Percentiles rank a stretch among this genome's conserved stretches.
These are phyloP conservation scores for Lysiphlebus fabarum DNA, from an alignment of 1,140 invertebrate genomes.

Conservation along the genomic window DNA sequence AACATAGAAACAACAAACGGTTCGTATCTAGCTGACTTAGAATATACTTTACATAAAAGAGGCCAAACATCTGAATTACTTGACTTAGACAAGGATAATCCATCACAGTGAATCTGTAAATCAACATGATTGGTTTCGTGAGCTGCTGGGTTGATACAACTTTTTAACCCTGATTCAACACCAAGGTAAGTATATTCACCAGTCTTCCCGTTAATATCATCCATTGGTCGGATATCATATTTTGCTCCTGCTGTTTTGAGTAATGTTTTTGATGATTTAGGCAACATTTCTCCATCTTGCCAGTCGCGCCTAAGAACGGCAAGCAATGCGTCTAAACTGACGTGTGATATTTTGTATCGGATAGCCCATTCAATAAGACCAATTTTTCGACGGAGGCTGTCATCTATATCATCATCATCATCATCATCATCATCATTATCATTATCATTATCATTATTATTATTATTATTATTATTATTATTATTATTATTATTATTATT, in stretches of 20 bases:
- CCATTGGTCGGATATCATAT: constrained; percentile 14
- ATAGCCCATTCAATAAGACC: too few species aligned
- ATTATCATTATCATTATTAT: too few species aligned
- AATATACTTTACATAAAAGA: constrained; percentile 17
- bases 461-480: too few species aligned
- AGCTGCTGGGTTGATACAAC: constrained; percentile 14
- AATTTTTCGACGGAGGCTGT: too few species aligned
- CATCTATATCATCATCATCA: too few species aligned
- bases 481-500: too few species aligned
- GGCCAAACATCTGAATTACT: constrained; percentile 18
- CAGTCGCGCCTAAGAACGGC: too few species aligned
- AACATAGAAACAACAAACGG: constrained; percentile 17
- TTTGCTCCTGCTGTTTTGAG: constrained; percentile 2
- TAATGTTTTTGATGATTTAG: constrained; percentile 21
- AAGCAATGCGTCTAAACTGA: too few species aligned
- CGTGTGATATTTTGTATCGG: too few species aligned
- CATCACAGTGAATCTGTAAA: constrained; percentile 19
- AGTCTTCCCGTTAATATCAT: background rate
- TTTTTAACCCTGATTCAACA: constrained; percentile 5
- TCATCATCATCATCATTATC: too few species aligned
- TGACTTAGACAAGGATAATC: constrained; percentile 11
- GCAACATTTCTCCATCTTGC: background rate
- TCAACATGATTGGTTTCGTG: constrained; percentile 5
- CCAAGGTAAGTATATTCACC: constrained; percentile 19
- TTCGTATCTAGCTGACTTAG: constrained; percentile 13